Evolutionary conservation across 1,140 invertebrate genomes (phyloP).

Genomic region (Paraescarpia echinospica): DNA sequence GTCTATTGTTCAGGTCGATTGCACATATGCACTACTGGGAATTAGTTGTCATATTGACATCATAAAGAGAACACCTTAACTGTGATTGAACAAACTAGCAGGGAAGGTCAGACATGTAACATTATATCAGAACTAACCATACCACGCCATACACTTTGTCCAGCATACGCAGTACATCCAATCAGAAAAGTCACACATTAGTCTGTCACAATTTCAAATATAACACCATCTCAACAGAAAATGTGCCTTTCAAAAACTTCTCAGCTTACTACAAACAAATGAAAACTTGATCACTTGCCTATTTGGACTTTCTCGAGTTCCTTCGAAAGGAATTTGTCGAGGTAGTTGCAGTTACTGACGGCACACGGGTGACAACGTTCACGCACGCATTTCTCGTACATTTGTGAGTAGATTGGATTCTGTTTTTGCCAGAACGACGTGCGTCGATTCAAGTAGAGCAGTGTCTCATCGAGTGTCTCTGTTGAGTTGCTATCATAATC

Average conservation of each 20-base stretch:
- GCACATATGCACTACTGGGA: no score
- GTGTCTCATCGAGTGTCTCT: background rate
- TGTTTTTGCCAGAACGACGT: background rate
- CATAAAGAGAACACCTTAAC: no score
- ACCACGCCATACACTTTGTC: no score
- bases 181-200: background rate
- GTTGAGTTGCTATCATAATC: background rate
- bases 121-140: no score
- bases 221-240: background rate
- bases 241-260: background rate
- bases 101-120: no score
- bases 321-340: background rate
- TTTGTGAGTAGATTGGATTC: background rate
- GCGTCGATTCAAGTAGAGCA: background rate
- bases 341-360: background rate
- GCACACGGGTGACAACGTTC: background rate
- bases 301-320: background rate
- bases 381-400: background rate
- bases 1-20: no score
- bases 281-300: background rate
- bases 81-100: no score
- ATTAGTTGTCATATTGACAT: no score
- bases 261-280: background rate
- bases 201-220: background rate
- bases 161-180: background rate